Conservation (phyloP, 2,797 vertebrate genomes). For the Phalanger gymnotis region DNA sequence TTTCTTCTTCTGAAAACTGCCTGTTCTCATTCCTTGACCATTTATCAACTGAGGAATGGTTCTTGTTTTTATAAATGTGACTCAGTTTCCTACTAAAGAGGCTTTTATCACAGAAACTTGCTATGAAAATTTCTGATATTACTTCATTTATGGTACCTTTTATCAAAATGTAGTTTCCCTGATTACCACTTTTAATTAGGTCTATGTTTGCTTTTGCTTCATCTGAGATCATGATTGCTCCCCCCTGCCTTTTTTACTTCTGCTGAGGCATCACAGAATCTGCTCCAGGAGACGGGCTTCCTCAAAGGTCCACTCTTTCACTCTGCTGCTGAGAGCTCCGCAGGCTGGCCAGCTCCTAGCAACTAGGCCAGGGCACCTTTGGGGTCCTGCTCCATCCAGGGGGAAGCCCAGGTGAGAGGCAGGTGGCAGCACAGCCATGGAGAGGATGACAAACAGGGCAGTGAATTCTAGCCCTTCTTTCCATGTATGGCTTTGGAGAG, state of each 20-base stretch:
- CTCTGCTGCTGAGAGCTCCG: background rate
- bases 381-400: background rate
- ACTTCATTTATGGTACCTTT: background rate
- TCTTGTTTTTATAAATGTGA: background rate
- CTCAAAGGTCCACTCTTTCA: background rate
- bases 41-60: background rate
- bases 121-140: background rate
- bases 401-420: background rate
- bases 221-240: background rate
- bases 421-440: background rate
- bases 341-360: no score
- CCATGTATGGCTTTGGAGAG: background rate
- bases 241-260: no score
- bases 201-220: background rate
- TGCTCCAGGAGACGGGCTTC: background rate
- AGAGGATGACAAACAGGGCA: no score
- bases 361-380: no score
- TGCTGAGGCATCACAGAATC: no score
- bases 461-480: no score
- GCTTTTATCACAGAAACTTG: background rate
- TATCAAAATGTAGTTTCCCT: background rate
- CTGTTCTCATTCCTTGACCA: background rate
- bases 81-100: background rate
- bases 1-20: background rate
- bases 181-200: background rate